These are phyloP conservation scores for Proterorhinus semilunaris DNA, from an alignment of 2,113 vertebrate species.

Conservation along the genomic window DNA sequence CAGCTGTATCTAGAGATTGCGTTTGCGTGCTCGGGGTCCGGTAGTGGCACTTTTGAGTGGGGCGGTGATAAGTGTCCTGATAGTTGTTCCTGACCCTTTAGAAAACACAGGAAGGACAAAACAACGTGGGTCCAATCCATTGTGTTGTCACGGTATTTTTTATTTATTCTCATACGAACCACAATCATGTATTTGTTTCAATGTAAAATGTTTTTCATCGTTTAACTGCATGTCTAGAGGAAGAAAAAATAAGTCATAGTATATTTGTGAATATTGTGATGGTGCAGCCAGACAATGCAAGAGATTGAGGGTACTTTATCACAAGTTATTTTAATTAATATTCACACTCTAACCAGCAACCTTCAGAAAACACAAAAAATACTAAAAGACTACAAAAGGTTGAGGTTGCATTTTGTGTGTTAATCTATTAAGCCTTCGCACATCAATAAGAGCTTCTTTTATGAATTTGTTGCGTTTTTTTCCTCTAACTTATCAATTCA, in stretches of 20 bases:
- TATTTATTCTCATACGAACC: conserved; percentile 33
- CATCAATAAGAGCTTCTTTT: too few species aligned
- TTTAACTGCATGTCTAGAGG: conserved; percentile 4
- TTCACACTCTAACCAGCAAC: too few species aligned
- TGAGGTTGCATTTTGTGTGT: too few species aligned
- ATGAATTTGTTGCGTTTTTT: neutral
- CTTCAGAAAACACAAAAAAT: too few species aligned
- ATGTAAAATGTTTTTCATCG: conserved; percentile 14
- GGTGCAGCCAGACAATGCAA: conserved; percentile 5
- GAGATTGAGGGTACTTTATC: neutral
- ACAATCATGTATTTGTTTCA: conserved; percentile 5
- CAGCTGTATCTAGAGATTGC: conserved; percentile 14
- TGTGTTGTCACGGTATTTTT: conserved; percentile 14
- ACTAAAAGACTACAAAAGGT: too few species aligned
- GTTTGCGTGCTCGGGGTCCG: neutral
- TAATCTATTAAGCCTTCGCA: too few species aligned
- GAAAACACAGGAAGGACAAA: neutral
- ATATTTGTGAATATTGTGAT: neutral
- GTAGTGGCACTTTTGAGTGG: conserved; percentile 17
- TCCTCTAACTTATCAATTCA: neutral
- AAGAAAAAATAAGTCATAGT: conserved; percentile 1
- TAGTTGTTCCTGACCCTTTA: conserved; percentile 4
- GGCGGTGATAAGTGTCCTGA: conserved; percentile 15
- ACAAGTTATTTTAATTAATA: neutral
- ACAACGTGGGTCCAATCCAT: neutral